phyloP scores from a whole-genome alignment of 2,113 vertebrate species.

The Dromas ardeola region DNA sequence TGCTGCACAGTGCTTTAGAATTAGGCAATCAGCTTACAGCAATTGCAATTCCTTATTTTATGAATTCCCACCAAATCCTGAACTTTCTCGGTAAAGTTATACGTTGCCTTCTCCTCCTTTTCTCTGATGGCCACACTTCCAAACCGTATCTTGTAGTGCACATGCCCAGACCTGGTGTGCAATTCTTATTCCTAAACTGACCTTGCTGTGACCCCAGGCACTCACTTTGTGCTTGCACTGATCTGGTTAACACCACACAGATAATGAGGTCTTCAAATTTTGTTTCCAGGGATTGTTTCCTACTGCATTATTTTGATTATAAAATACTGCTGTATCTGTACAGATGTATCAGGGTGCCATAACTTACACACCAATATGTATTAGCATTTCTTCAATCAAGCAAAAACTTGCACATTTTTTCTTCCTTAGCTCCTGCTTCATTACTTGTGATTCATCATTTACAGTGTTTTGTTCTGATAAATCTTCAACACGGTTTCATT shows the following conservation, averaged over 20 bases:
- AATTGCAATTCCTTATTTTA: not conserved
- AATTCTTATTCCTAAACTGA: not conserved
- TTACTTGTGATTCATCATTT: slow-evolving; percentile 64
- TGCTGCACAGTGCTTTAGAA: not conserved
- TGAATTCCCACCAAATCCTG: slow-evolving; percentile 5
- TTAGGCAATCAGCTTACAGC: slow-evolving; percentile 13
- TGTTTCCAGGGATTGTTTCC: not conserved
- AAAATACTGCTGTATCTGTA: not conserved
- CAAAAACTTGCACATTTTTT: slow-evolving; percentile 39
- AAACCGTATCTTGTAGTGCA: not conserved
- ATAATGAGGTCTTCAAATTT: slow-evolving; percentile 33
- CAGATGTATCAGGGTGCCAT: not conserved
- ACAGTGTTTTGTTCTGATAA: slow-evolving; percentile 60
- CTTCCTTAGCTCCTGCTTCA: slow-evolving; percentile 46
- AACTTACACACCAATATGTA: slow-evolving; percentile 10
- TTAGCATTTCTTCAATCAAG: slow-evolving; percentile 61
- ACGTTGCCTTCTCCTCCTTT: not conserved
- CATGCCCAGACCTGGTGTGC: not conserved
- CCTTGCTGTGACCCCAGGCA: not conserved
- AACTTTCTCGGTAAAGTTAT: not conserved
- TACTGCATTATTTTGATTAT: slow-evolving; percentile 32
- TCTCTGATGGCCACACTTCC: not conserved
- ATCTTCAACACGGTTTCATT: slow-evolving; percentile 39
- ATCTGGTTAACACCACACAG: slow-evolving; percentile 23
- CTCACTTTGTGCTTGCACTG: not conserved